Evolutionary conservation across 2,888 invertebrate genomes (phyloP).

Genomic region (Andrena praecox): DNA sequence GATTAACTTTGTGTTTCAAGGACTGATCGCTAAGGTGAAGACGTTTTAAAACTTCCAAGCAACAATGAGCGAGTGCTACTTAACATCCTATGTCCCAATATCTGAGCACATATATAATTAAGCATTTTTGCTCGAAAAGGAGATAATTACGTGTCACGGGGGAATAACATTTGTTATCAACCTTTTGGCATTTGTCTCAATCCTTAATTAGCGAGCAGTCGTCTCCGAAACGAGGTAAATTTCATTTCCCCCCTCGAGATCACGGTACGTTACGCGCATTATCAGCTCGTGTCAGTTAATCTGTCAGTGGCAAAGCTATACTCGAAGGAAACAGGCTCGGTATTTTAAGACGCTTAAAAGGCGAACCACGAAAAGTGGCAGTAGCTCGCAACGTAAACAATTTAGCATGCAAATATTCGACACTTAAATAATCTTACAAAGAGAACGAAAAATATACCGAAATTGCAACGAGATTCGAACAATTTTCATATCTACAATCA

Average conservation of each 20-base stretch:
- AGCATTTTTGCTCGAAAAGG: background rate
- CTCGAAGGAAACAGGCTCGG: conserved; percentile 15
- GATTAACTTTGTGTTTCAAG: background rate
- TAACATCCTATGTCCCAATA: background rate
- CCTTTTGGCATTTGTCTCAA: background rate
- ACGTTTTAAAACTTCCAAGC: background rate
- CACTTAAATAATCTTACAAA: too few relatives aligned
- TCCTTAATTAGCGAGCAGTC: conserved; percentile 20
- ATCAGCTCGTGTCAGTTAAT: conserved; percentile 44
- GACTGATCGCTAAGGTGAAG: background rate
- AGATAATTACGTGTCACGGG: background rate
- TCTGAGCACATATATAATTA: background rate
- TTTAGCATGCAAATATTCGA: too few relatives aligned
- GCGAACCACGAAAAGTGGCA: background rate
- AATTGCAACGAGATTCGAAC: too few relatives aligned
- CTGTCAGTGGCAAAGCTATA: background rate
- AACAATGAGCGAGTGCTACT: background rate
- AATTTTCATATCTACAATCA: too few relatives aligned
- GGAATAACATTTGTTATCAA: conserved; percentile 2
- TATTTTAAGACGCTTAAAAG: background rate
- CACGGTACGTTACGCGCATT: conserved; percentile 3
- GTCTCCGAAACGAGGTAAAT: background rate
- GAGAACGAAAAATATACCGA: too few relatives aligned
- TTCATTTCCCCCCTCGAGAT: background rate
- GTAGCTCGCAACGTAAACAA: too few relatives aligned